These are phyloP conservation scores for Otus sunia DNA, from an alignment of 2,113 vertebrate genomes.

Conservation along the genomic window DNA sequence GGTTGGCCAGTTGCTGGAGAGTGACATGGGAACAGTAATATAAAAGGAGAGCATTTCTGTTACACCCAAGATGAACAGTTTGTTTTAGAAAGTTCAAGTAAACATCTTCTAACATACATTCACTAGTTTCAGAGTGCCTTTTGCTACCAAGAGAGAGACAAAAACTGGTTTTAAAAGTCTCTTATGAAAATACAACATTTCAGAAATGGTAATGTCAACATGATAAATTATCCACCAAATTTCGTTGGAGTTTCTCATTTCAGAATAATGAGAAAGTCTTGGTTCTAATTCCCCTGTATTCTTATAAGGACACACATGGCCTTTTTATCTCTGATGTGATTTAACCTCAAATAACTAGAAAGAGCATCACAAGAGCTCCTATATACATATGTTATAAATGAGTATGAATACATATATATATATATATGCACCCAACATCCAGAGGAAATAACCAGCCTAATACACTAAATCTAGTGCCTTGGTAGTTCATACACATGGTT, in stretches of 20 bases:
- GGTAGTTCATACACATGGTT: not conserved
- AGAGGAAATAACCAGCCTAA: not conserved
- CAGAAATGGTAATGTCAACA: constrained; percentile 35
- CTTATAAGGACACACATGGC: not conserved
- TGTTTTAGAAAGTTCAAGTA: constrained; percentile 77
- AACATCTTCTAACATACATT: constrained; percentile 75
- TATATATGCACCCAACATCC: not conserved
- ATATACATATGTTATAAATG: not conserved
- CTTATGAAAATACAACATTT: constrained; percentile 19
- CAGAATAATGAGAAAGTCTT: not conserved
- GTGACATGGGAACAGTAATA: constrained; percentile 77
- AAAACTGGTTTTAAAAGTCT: constrained; percentile 43
- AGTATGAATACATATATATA: not conserved
- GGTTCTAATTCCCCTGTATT: not conserved
- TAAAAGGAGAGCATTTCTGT: constrained; percentile 71
- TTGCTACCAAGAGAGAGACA: constrained; percentile 70
- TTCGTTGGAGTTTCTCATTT: constrained; percentile 27
- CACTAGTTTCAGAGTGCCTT: constrained; percentile 59
- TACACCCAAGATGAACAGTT: constrained; percentile 76
- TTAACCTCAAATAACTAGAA: not conserved
- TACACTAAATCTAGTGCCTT: not conserved
- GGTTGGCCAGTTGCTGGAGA: constrained; percentile 70
- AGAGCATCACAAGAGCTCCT: not conserved
- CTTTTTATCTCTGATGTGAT: not conserved
- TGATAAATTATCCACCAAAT: constrained; percentile 50